phyloP scores from a whole-genome alignment of 2,797 vertebrate species.

The Tokudaia muenninki region DNA sequence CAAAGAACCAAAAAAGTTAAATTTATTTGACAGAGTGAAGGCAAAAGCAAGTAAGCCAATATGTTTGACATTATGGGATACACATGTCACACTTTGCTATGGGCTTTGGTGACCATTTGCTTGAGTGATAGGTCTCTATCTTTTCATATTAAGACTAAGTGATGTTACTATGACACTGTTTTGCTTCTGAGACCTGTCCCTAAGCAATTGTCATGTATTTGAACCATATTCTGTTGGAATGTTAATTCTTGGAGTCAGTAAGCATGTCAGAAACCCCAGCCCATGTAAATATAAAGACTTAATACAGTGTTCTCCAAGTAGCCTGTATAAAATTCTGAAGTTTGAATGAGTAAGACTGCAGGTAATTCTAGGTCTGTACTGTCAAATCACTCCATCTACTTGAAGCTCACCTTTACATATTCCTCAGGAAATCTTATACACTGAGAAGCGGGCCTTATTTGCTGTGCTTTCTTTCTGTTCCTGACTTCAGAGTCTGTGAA shows the following conservation, averaged over 20 bases:
- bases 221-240: neutral
- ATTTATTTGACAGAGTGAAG: neutral
- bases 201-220: neutral
- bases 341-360: neutral
- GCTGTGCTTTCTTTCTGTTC: neutral
- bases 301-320: neutral
- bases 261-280: neutral
- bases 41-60: neutral
- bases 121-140: neutral
- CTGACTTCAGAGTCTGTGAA: neutral
- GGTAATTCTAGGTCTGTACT: neutral
- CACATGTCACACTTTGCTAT: neutral
- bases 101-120: neutral
- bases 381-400: neutral
- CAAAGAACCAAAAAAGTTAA: neutral
- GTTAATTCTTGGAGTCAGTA: neutral
- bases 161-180: neutral
- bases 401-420: neutral
- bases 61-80: too few species aligned
- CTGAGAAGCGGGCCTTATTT: neutral
- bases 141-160: neutral
- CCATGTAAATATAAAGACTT: neutral
- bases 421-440: neutral
- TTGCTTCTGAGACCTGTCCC: neutral
- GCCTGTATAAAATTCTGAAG: neutral